These are phyloP conservation scores for Ptilonorhynchus violaceus DNA, from an alignment of 2,113 vertebrate species.

Conservation along the genomic window DNA sequence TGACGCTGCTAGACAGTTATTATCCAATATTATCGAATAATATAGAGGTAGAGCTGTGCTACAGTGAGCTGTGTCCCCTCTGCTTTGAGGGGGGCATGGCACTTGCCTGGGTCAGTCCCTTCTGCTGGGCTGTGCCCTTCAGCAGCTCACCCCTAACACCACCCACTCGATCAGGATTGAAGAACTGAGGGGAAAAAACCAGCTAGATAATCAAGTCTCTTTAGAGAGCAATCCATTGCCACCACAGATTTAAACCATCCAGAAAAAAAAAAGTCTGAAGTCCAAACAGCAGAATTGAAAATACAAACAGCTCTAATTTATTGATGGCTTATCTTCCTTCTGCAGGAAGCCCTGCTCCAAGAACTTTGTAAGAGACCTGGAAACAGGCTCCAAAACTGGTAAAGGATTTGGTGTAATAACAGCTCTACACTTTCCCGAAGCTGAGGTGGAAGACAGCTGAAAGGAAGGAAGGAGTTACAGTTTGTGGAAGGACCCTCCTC, in stretches of 20 bases:
- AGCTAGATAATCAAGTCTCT: neutral
- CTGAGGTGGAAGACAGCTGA: neutral
- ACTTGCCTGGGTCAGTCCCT: neutral
- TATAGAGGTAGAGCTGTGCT: neutral
- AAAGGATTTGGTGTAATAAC: neutral
- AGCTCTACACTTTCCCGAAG: neutral
- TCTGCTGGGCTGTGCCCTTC: neutral
- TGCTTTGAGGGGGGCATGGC: neutral
- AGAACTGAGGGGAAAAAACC: neutral
- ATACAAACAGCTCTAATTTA: neutral
- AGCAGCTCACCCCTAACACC: neutral
- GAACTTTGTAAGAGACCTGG: neutral
- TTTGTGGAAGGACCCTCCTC: neutral
- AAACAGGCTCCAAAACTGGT: neutral
- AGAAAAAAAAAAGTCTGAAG: neutral
- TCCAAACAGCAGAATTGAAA: neutral
- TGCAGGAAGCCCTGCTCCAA: neutral
- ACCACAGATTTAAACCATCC: neutral
- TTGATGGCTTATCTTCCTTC: neutral
- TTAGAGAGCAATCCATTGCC: neutral
- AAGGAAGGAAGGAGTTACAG: neutral
- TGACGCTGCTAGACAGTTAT: neutral
- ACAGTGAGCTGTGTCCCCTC: neutral
- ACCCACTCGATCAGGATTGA: neutral
- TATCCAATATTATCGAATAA: slow-evolving; percentile 23